Conservation (phyloP, 2,113 vertebrate species). For the Neolamprologus ventralis region DNA sequence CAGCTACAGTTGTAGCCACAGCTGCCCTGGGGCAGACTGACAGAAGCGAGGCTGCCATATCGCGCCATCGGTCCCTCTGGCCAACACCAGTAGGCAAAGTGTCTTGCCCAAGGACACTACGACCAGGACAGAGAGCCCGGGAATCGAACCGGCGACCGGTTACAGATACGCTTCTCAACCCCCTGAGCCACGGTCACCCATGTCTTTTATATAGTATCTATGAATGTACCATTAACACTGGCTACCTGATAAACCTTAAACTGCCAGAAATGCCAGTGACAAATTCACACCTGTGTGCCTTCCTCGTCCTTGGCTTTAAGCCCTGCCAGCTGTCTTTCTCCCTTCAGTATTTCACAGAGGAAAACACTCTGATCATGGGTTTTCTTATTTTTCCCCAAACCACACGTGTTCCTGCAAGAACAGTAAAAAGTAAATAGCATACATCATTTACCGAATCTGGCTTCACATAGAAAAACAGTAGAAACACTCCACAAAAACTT, state of each 20-base stretch:
- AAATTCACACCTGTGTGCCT: not conserved
- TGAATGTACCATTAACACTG: not conserved
- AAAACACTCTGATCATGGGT: not conserved
- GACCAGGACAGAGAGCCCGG: no score
- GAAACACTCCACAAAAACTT: not conserved
- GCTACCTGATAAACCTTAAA: not conserved
- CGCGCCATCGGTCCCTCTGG: no score
- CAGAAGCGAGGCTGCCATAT: no score
- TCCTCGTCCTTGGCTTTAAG: not conserved
- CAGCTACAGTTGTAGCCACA: no score
- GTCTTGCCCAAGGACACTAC: no score
- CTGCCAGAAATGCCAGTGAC: not conserved
- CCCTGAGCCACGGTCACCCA: no score
- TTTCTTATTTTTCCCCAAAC: not conserved
- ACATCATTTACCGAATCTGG: fast-evolving
- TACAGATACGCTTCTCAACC: no score
- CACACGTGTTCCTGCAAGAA: not conserved
- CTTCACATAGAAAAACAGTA: not conserved
- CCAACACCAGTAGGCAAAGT: no score
- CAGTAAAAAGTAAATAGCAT: not conserved
- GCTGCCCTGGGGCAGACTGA: no score
- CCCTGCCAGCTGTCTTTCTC: fast-evolving
- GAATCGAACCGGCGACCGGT: no score
- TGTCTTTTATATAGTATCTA: not conserved
- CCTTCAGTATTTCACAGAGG: not conserved